A percentile compares a stretch with the other conserved stretches of the same genome.
These are phyloP conservation scores for Teinopalpus imperialis DNA, from an alignment of 2,888 invertebrate species.

Conservation along the genomic window DNA sequence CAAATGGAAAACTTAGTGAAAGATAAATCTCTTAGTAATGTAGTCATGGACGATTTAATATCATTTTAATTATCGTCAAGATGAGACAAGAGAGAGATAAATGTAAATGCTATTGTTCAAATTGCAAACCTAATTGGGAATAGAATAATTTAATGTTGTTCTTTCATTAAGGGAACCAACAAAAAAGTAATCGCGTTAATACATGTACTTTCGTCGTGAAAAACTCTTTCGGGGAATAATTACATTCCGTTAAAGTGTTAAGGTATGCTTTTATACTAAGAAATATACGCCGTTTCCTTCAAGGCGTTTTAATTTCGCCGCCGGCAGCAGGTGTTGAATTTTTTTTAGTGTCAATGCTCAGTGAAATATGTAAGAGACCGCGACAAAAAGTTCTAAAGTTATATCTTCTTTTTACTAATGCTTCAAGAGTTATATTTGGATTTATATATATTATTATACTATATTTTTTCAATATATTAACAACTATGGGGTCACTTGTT, in stretches of 20 bases:
- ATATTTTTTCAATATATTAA: no score
- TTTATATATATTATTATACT: no score
- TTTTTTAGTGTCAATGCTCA: conserved; percentile 19
- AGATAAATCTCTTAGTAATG: conserved; percentile 20
- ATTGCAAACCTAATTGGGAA: conserved; percentile 20
- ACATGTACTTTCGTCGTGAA: not conserved
- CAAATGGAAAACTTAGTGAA: conserved; percentile 11
- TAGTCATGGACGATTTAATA: conserved; percentile 19
- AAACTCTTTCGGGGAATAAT: conserved; percentile 9
- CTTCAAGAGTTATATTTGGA: not conserved
- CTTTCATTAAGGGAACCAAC: conserved; percentile 12
- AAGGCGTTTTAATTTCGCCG: conserved; percentile 24
- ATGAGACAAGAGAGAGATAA: conserved; percentile 7
- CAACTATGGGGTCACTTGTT: no score
- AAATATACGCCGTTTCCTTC: conserved; percentile 20
- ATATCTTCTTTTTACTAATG: conserved; percentile 5
- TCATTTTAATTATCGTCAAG: conserved; percentile 16
- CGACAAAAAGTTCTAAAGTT: conserved; percentile 2
- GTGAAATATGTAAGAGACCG: conserved; percentile 21
- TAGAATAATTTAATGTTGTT: conserved; percentile 19
- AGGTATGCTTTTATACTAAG: conserved; percentile 21
- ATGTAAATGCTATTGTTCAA: conserved; percentile 10
- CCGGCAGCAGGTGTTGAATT: conserved; percentile 22
- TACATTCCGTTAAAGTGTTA: conserved; percentile 24
- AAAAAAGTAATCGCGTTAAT: conserved; percentile 6